Evolutionary conservation across 2,797 vertebrate genomes (phyloP).

Genomic region (Acipenser ruthenus): DNA sequence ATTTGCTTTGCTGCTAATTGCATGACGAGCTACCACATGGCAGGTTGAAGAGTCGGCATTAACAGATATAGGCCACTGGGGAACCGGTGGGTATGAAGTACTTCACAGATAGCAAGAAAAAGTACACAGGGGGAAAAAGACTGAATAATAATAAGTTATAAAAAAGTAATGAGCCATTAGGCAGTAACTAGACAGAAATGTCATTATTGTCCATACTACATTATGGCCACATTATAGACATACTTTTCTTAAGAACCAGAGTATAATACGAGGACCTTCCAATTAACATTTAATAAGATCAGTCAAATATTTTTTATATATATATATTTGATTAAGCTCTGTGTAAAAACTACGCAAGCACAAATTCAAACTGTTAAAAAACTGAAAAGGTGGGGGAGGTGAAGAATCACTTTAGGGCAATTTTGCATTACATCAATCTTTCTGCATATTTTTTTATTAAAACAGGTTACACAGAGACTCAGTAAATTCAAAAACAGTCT

Average conservation of each 20-base stretch:
- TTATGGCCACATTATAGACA: not conserved
- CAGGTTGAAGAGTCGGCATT: constrained; percentile 24
- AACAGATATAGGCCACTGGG: constrained; percentile 26
- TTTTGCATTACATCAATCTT: no score
- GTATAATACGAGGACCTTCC: no score
- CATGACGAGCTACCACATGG: not conserved
- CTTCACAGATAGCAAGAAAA: constrained; percentile 27
- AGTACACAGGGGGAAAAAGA: constrained; percentile 30
- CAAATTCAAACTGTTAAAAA: no score
- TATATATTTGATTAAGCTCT: no score
- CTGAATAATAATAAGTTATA: constrained; percentile 36
- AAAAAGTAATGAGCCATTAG: constrained; percentile 32
- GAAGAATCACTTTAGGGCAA: no score
- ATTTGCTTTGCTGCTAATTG: no score
- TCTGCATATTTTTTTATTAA: no score
- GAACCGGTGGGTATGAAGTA: constrained; percentile 18
- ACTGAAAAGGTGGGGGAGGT: no score
- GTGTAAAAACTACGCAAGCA: no score
- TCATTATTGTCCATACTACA: constrained; percentile 19
- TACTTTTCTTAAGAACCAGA: no score
- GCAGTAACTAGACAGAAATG: constrained; percentile 23
- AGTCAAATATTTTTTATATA: no score
- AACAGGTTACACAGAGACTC: not conserved
- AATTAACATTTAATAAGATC: no score
- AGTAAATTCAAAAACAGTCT: constrained; percentile 17